These are phyloP conservation scores for Sebastes taczanowskii DNA, from an alignment of 2,797 vertebrate species.

Conservation along the genomic window DNA sequence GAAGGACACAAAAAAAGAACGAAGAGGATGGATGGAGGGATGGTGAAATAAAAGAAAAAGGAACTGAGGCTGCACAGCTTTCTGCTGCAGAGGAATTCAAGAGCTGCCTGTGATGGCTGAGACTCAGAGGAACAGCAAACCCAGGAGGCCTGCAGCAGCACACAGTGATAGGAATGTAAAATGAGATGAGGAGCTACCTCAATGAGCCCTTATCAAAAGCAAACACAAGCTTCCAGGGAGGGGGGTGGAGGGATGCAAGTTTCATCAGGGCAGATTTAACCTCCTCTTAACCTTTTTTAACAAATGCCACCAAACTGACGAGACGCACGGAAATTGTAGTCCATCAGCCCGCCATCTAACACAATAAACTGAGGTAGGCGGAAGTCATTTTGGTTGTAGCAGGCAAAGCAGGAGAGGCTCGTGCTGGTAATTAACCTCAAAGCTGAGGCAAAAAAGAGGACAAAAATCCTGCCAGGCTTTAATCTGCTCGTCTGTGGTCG, in stretches of 20 bases:
- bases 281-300: conserved; percentile 40
- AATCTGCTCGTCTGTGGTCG: conserved; percentile 71
- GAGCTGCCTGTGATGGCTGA: conserved; percentile 61
- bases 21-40: conserved; percentile 9
- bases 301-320: conserved; percentile 34
- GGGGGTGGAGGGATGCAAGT: neutral
- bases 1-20: conserved; percentile 28
- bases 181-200: conserved; percentile 61
- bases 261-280: conserved; percentile 37
- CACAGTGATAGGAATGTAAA: conserved; percentile 68
- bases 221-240: conserved; percentile 45
- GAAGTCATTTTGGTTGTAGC: conserved; percentile 34
- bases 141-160: conserved; percentile 61
- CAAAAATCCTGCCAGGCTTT: conserved; percentile 65
- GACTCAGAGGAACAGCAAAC: conserved; percentile 54
- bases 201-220: conserved; percentile 63
- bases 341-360: conserved; percentile 18
- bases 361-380: neutral
- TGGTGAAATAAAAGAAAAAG: conserved; percentile 37
- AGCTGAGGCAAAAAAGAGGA: conserved; percentile 54
- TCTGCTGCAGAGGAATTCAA: conserved; percentile 50
- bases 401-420: conserved; percentile 24
- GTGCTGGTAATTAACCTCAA: conserved; percentile 69
- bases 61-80: conserved; percentile 33
- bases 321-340: conserved; percentile 18